Conservation (phyloP, 2,113 vertebrate genomes). For the Columba livia region DNA sequence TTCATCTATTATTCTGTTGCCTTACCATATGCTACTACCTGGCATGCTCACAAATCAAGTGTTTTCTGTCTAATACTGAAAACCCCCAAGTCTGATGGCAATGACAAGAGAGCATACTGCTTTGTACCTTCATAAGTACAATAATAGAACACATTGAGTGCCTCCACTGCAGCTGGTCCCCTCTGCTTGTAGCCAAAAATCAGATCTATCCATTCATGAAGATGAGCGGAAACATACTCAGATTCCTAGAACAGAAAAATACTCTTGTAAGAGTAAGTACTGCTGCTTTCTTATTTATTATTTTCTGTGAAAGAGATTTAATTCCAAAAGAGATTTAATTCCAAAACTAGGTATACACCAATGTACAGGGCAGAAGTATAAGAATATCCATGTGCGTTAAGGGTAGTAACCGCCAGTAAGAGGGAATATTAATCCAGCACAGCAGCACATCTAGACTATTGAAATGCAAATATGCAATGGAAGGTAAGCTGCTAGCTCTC, state of each 20-base stretch:
- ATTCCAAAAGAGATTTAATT: neutral
- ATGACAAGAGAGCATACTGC: neutral
- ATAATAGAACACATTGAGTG: conserved; percentile 97
- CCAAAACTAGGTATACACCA: neutral
- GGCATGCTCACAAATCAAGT: neutral
- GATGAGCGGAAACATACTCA: conserved; percentile 92
- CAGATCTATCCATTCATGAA: conserved; percentile 98
- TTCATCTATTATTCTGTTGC: neutral
- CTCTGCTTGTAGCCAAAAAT: conserved; percentile 97
- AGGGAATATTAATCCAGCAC: neutral
- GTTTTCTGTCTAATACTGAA: neutral
- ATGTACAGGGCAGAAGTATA: neutral
- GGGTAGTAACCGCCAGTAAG: neutral
- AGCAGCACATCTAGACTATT: neutral
- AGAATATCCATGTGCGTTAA: neutral
- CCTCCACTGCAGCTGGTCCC: conserved; percentile 91
- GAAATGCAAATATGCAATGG: neutral
- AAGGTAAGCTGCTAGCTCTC: neutral
- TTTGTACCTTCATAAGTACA: conserved; percentile 90
- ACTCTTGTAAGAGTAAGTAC: neutral
- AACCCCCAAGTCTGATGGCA: neutral
- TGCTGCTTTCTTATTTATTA: neutral
- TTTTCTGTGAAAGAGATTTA: neutral
- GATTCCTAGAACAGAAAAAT: conserved; percentile 83
- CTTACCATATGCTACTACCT: neutral